phyloP scores from a whole-genome alignment of 2,113 vertebrate genomes.

The Lophotis ruficrista region DNA sequence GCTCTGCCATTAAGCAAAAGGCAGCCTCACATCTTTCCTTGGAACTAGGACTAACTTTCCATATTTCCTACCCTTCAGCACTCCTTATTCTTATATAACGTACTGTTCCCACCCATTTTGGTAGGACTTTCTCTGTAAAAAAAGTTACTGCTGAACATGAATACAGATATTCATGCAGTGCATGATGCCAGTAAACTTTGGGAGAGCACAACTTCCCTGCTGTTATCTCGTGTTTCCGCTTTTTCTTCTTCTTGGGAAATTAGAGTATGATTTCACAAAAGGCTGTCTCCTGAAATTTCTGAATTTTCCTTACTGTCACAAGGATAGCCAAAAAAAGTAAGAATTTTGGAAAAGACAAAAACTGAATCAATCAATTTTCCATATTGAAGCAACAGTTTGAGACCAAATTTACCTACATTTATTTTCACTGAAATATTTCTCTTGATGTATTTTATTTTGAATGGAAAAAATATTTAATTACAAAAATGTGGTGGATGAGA shows the following conservation, averaged over 20 bases:
- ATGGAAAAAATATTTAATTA: constrained; percentile 4
- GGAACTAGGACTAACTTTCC: neutral
- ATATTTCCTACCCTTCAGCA: neutral
- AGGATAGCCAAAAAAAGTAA: neutral
- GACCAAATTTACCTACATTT: neutral
- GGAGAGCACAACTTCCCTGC: neutral
- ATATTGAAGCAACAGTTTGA: neutral
- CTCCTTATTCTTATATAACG: neutral
- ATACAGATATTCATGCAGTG: neutral
- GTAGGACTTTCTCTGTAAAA: neutral
- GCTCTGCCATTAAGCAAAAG: neutral
- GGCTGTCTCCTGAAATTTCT: neutral
- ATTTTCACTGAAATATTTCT: constrained; percentile 5
- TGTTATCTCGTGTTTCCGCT: neutral
- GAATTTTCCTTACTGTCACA: neutral
- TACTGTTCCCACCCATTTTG: neutral
- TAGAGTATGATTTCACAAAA: neutral
- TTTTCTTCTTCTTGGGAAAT: neutral
- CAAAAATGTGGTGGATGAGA: constrained; percentile 1
- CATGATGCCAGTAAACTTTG: neutral
- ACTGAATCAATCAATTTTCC: neutral
- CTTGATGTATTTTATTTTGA: neutral
- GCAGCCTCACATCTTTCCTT: neutral
- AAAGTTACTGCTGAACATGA: neutral
- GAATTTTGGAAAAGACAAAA: neutral